Conservation (phyloP, 2,888 invertebrate species). For the Scrobipalpa costella region DNA sequence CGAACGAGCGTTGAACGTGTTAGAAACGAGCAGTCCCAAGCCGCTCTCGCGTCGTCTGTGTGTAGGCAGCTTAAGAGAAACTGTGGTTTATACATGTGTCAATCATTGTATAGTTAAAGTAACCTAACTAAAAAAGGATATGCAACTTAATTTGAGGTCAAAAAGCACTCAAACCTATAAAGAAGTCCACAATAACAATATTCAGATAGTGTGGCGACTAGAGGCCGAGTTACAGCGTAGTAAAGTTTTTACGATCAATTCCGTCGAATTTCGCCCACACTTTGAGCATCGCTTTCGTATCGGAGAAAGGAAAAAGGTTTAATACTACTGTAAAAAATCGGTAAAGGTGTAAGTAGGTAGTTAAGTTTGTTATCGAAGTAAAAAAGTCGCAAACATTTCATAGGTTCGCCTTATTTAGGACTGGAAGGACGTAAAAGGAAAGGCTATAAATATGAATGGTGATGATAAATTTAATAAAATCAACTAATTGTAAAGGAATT, state of each 20-base stretch:
- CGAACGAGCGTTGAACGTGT: too few relatives aligned
- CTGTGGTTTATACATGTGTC: too few relatives aligned
- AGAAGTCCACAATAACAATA: slow-evolving; percentile 19
- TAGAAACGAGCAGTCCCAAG: too few relatives aligned
- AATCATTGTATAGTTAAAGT: too few relatives aligned
- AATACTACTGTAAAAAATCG: slow-evolving; percentile 11
- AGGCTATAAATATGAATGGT: background rate
- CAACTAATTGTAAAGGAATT: background rate
- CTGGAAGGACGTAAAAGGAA: background rate
- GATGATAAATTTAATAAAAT: background rate
- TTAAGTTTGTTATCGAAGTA: slow-evolving; percentile 3
- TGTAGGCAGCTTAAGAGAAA: too few relatives aligned
- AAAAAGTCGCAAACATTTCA: background rate
- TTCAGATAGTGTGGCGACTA: slow-evolving; percentile 23
- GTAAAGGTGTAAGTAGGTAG: background rate
- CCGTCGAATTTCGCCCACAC: slow-evolving; percentile 12
- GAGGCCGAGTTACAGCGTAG: slow-evolving; percentile 16
- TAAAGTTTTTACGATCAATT: slow-evolving; percentile 27
- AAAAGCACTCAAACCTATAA: background rate
- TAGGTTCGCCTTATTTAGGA: slow-evolving; percentile 2
- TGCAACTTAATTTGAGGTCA: background rate
- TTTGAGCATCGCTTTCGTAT: slow-evolving; percentile 15
- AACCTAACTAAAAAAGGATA: too few relatives aligned
- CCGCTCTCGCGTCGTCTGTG: too few relatives aligned
- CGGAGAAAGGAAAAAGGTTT: slow-evolving; percentile 7